Evolutionary conservation across 2,888 invertebrate species (phyloP), one percentile per base, ranked within the genome.

Genomic region (Pyrrhosoma nymphula): DNA sequence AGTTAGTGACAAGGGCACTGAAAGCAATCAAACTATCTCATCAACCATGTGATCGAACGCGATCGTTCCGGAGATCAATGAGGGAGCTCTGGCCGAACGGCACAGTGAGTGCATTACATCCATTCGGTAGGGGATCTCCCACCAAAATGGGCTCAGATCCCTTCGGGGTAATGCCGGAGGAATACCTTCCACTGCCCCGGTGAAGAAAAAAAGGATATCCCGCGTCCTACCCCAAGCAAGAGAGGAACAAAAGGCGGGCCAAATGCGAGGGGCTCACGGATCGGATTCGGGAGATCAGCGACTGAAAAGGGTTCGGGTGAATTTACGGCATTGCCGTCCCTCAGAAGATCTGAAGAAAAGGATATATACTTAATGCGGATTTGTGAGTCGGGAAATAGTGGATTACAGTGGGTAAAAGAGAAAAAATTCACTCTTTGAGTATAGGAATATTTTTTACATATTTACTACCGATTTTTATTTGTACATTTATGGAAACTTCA

Each of bases 231-330:
- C 12, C 82, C 30, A 26, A 10, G 35, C 47, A 47, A 47, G 14
- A 82, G 82, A 82, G 82, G 82, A 82, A 82, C 82, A 35, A 82
- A 82, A 82, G 82, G n/a, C 30, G 35, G 82, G 8, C 82, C 12
- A 18, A 82, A 82, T 35, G 82, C 82, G 82, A 35, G 12, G 8
- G 82, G 82, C 82, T 82, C 82, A 30, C 82, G 35, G 30, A 30
- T 82, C 30, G 30, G 30, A 82, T 82, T 82, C 30, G 82, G 82
- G 82, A 30, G 82, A 82, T 30, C 35, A 82, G 30, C 82, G 82
- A 35, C 82, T 82, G 82, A 35, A 82, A 82, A 18, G 18, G 35
- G 82, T 8, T 23, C 4, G 30, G 30, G 26, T 12, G 30, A 69
- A 69, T 69, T 82, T 82, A 82, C 82, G 82, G 35, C 82, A 16